phyloP scores from a whole-genome alignment of 53 echinoderm and acorn worm genomes.

The Stichopus horrens region DNA sequence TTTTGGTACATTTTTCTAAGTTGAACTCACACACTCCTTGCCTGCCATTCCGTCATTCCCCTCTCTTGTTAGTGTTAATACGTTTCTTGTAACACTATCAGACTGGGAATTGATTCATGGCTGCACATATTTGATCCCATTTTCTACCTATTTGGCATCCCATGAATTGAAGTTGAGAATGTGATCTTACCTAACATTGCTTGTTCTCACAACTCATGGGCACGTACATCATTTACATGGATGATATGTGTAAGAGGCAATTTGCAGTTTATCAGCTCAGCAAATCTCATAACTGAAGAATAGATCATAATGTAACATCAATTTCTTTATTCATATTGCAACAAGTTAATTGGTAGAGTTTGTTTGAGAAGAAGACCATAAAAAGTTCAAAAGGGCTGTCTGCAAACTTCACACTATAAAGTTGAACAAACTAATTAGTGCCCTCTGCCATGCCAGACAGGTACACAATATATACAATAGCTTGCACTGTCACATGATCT shows the following conservation, averaged over 20 bases:
- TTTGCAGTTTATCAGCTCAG: background rate
- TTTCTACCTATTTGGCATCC: no score
- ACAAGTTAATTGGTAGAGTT: background rate
- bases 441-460: no score
- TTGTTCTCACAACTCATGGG: background rate
- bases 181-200: background rate
- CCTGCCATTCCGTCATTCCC: no score
- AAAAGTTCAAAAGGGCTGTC: background rate
- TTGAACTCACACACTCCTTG: no score
- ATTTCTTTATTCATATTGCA: background rate
- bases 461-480: no score
- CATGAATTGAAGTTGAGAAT: no score
- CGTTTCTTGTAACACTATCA: no score
- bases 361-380: background rate
- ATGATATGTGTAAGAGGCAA: background rate
- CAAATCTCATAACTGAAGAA: background rate
- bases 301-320: background rate
- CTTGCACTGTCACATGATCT: no score
- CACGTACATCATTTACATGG: background rate
- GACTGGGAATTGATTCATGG: no score
- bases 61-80: no score
- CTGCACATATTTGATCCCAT: no score
- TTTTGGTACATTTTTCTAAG: no score
- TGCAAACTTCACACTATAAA: background rate
- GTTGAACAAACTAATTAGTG: background rate